phyloP scores from a whole-genome alignment of 2,113 vertebrate species.

The Dipodomys merriami region DNA sequence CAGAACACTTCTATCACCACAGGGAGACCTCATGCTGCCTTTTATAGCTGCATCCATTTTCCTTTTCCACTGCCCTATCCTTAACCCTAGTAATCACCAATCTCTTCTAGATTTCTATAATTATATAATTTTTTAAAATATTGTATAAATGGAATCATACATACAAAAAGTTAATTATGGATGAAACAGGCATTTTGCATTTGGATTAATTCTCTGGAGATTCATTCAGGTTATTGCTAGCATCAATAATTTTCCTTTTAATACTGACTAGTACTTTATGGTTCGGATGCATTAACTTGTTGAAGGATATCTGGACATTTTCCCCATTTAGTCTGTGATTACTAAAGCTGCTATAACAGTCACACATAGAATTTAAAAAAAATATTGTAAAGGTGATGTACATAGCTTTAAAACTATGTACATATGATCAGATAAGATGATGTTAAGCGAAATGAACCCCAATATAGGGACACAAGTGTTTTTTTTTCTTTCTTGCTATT shows the following conservation, averaged over 20 bases:
- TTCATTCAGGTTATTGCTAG: background rate
- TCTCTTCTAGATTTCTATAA: constrained; percentile 32
- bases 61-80: background rate
- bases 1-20: background rate
- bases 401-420: no score
- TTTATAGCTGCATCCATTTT: background rate
- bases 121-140: constrained; percentile 51
- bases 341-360: constrained; percentile 29
- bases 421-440: no score
- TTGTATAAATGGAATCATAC: constrained; percentile 1
- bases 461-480: no score
- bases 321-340: constrained; percentile 35
- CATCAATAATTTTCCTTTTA: constrained; percentile 14
- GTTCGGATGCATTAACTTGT: background rate
- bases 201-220: constrained; percentile 20
- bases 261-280: constrained; percentile 6
- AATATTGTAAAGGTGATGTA: no score
- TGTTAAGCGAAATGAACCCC: no score
- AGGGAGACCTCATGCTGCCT: background rate
- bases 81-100: background rate
- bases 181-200: background rate
- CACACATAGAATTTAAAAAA: no score
- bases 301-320: constrained; percentile 26
- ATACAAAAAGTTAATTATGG: constrained; percentile 24
- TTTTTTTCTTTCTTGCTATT: no score